Base-by-base conservation (phyloP, 2,113 vertebrate genomes). In the Scomber japonicus region DNA sequence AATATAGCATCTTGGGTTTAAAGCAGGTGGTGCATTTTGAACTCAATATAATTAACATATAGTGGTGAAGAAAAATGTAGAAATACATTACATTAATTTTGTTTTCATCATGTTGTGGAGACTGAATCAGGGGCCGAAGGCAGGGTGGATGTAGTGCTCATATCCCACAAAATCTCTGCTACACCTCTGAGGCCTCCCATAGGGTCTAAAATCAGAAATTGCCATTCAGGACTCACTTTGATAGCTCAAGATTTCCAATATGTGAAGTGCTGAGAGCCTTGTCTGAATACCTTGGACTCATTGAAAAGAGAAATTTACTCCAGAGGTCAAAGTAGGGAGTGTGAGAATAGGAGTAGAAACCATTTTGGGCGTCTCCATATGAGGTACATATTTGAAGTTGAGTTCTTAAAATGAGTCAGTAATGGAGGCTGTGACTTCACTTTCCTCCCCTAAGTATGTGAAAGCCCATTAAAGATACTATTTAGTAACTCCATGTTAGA, bases 401-500 rank as follows among this genome's bases (percentile, higher is more conserved):
- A 67, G 75, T 70, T 86, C 64, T 85, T 50, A 48, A 80, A 88
- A 90, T 67, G 79, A 83, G 59, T 75, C 77, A 3, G 71, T 80
- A 84, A 86, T 82, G 75, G 83, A 79, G 72, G 81, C 81, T 74
- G 63, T 40, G 85, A 91, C 82, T 83, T 78, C 73, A 72, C 71
- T 82, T 57, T 80, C 68, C 73, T 78, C 48, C 53, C 50, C 14
- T 45, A 55, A 84, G 65, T 75, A 68, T 21, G 71, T 78, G 46
- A 88, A 85, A 82, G 65, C 76, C 66, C 53, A 31, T 61, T 49
- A 16, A 75, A 80, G 72, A 78, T 31, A 63, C 48, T 45, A 31
- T 73, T 83, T 60, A 57, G 27, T 45, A 54, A 60, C 57, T 65
- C 61, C 27, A 65, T 60, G 69, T 63, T 27, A 63, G 80, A 83